Evolutionary conservation across 1,140 invertebrate species (phyloP), one percentile per base, ranked within the genome.

Genomic region (Manduca sexta): DNA sequence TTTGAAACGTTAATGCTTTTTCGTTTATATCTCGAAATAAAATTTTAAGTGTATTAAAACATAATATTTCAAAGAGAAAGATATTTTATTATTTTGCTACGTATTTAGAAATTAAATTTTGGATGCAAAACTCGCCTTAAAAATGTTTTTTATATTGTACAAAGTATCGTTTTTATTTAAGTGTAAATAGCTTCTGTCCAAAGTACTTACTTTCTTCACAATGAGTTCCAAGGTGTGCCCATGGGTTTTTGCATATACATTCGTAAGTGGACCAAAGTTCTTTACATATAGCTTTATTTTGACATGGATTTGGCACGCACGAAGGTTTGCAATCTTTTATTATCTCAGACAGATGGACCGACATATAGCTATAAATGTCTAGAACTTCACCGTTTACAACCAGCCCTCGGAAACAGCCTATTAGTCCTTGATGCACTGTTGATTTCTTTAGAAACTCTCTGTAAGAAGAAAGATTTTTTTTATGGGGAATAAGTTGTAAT

Each of bases 331-430:
- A 98, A 72, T 96, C 95, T 76, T 94, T 94, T 31, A 95, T 95
- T 46, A 98, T 96, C 84, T 95, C 94, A 31, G 93, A 94, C 31
- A 95, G 84, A 80, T 95, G 94, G 43, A 96, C 93, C n/a, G 93
- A 95, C 93, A 96, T 96, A 80, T 97, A 96, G 64, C 93, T 93
- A 74, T 96, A 95, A 53, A 98, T 94, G 72, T 97, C 94, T 17
- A 97, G 75, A 49, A 96, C 93, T 86, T 95, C 93, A 13, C 94
- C 93, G 72, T 97, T 97, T 11, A 97, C 95, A 0, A 96, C 94
- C 29, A 98, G 83, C 14, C 96, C 96, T 65, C 95, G 90, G 74
- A 98, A 96, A 76, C 96, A 98, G 6, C 96, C 96, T 58, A 97
- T 96, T 13, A 98, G 88, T 5, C 96, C 96, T 86, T 95, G 93